A percentile compares a stretch with the other conserved stretches of the same genome.
phyloP scores from a whole-genome alignment of 2,888 invertebrate species.

The Agrotis puta region DNA sequence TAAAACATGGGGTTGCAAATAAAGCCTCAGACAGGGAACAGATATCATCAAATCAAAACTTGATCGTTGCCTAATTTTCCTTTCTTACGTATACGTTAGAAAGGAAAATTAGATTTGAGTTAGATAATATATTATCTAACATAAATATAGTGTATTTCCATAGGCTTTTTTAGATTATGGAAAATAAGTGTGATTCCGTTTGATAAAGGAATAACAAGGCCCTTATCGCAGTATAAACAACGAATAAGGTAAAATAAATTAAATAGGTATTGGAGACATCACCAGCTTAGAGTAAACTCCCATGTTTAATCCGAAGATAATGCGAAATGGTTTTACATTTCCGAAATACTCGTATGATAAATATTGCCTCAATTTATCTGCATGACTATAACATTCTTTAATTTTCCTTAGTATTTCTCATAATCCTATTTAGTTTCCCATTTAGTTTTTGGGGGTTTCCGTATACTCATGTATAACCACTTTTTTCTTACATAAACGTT shows the following conservation, averaged over 20 bases:
- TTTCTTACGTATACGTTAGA: neutral
- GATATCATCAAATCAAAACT: neutral
- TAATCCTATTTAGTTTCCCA: neutral
- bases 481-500: no score
- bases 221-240: constrained; percentile 29
- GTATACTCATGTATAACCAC: no score
- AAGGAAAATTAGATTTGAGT: no score
- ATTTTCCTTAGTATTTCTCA: neutral
- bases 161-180: constrained; percentile 2
- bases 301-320: constrained; percentile 25
- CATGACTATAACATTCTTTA: neutral
- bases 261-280: constrained; percentile 11
- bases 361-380: neutral
- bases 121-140: neutral
- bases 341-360: neutral
- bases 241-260: constrained; percentile 20
- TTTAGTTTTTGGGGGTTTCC: no score
- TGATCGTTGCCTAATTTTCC: no score
- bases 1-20: neutral
- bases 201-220: constrained; percentile 20
- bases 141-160: neutral
- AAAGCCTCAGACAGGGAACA: neutral
- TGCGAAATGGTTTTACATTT: neutral
- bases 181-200: constrained; percentile 15
- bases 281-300: constrained; percentile 12